Evolutionary conservation across 2,797 vertebrate genomes (phyloP).

Genomic region (Somateria mollissima): DNA sequence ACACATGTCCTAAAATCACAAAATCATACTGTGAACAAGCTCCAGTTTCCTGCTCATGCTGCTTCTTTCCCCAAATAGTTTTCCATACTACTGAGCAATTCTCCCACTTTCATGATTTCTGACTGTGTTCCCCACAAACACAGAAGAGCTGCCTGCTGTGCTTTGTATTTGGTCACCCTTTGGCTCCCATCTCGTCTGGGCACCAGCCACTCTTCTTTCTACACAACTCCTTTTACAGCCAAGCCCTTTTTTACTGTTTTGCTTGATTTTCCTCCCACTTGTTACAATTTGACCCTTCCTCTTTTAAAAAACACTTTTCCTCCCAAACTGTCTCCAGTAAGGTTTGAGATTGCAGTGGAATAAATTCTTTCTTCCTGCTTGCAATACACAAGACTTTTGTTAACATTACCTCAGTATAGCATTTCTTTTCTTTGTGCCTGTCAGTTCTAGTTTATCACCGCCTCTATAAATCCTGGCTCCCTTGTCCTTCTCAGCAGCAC

Average conservation of each 20-base stretch:
- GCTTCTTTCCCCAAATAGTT: not conserved
- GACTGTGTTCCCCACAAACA: not conserved
- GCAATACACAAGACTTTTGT: not conserved
- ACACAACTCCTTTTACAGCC: not conserved
- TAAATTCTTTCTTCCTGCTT: not conserved
- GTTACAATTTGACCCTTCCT: not conserved
- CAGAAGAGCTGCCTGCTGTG: not conserved
- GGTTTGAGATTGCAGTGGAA: not conserved
- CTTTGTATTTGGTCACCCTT: not conserved
- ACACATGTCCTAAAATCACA: not conserved
- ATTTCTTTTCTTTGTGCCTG: not conserved
- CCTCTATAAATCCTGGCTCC: not conserved
- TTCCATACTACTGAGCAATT: not conserved
- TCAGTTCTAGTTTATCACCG: slow-evolving; percentile 7
- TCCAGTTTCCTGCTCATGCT: not conserved
- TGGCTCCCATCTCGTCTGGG: not conserved
- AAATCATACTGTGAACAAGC: not conserved
- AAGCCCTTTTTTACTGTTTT: not conserved
- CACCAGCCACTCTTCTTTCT: not conserved
- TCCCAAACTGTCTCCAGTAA: not conserved
- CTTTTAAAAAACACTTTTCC: not conserved
- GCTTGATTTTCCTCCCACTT: not conserved
- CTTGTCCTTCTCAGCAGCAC: not conserved
- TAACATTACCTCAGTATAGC: not conserved
- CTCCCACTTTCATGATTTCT: not conserved